Evolutionary conservation across 1,140 invertebrate genomes (phyloP).

Genomic region (Pseudomyrmex concolor): DNA sequence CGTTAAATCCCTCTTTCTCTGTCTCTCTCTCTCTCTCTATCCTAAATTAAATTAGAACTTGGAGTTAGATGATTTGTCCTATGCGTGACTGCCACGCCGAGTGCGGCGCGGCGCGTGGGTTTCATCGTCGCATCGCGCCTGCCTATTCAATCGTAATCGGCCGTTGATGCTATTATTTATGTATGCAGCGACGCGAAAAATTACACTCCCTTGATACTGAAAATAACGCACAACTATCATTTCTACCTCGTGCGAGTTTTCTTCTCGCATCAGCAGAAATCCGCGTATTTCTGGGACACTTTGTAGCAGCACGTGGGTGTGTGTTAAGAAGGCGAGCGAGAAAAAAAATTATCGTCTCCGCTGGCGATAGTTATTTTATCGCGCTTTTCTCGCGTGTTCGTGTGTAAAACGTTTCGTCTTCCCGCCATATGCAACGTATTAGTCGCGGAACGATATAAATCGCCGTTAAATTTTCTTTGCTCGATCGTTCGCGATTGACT

Average conservation of each 20-base stretch:
- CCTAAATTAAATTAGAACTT: slow-evolving; percentile 41
- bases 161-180: slow-evolving; percentile 6
- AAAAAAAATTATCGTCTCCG: slow-evolving; percentile 10
- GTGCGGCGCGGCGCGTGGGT: neutral
- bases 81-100: slow-evolving; percentile 24
- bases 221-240: neutral
- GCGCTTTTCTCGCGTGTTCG: slow-evolving; percentile 28
- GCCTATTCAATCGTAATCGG: slow-evolving; percentile 26
- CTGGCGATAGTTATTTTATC: slow-evolving; percentile 43
- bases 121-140: neutral
- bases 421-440: slow-evolving; percentile 22
- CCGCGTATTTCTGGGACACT: slow-evolving; percentile 18
- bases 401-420: slow-evolving; percentile 19
- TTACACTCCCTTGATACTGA: neutral
- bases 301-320: neutral
- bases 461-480: neutral
- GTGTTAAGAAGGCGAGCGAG: slow-evolving; percentile 19
- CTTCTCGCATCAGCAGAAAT: neutral
- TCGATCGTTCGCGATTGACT: neutral
- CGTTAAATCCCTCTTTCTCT: neutral
- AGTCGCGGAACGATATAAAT: slow-evolving; percentile 13
- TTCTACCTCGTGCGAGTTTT: neutral
- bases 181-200: neutral
- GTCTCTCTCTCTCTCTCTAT: too few species aligned
- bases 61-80: slow-evolving; percentile 15